Evolutionary conservation across 2,797 vertebrate species (phyloP).

Genomic region (Champsocephalus gunnari): DNA sequence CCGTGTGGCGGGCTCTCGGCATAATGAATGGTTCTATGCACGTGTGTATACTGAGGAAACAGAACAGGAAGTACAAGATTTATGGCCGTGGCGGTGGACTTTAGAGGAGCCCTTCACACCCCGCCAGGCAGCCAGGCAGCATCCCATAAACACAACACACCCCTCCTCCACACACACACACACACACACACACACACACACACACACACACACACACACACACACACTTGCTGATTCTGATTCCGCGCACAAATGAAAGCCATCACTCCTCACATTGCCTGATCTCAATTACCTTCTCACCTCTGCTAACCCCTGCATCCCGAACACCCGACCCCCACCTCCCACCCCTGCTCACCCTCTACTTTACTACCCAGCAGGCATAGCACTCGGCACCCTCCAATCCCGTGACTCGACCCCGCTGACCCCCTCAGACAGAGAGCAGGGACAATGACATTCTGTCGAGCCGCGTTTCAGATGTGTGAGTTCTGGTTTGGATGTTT

Average conservation of each 20-base stretch:
- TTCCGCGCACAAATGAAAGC: conserved; percentile 34
- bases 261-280: conserved; percentile 63
- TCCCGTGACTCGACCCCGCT: conserved; percentile 61
- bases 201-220: conserved; percentile 9
- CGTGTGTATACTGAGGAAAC: conserved; percentile 24
- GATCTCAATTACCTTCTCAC: conserved; percentile 82
- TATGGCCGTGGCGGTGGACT: conserved; percentile 56
- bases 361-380: conserved; percentile 82
- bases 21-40: conserved; percentile 1
- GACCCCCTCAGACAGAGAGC: conserved; percentile 59
- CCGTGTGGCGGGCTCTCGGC: background rate
- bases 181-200: conserved; percentile 10
- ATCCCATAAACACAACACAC: conserved; percentile 41
- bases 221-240: conserved; percentile 23
- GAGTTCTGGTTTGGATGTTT: background rate
- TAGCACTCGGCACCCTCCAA: conserved; percentile 80
- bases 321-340: conserved; percentile 55
- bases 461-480: background rate
- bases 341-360: conserved; percentile 53
- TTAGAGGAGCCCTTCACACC: conserved; percentile 50
- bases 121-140: conserved; percentile 34
- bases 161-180: conserved; percentile 23
- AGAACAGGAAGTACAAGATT: conserved; percentile 60
- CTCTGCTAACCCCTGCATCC: conserved; percentile 73
- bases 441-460: conserved; percentile 65